Percentiles rank a stretch among this genome's conserved stretches.
phyloP scores from a whole-genome alignment of 2,888 invertebrate species.

The Acrocyrtus sp. region DNA sequence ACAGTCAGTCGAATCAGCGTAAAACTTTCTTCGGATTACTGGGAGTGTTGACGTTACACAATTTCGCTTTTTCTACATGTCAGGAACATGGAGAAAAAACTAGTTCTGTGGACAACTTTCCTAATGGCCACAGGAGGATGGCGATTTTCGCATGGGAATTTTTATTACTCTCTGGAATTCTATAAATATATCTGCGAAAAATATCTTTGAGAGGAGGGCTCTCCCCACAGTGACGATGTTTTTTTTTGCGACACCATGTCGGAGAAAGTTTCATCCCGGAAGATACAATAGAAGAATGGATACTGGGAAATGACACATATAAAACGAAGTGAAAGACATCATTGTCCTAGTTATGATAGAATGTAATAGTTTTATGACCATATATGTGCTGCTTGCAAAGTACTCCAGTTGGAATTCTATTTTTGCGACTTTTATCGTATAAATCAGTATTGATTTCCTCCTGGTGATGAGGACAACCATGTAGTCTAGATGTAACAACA shows the following conservation, averaged over 20 bases:
- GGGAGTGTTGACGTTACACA: neutral
- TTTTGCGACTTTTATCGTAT: too few species aligned
- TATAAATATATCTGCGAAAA: neutral
- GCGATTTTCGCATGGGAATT: neutral
- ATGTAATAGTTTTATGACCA: too few species aligned
- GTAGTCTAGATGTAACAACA: too few species aligned
- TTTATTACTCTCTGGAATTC: neutral
- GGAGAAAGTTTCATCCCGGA: too few species aligned
- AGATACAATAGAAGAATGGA: too few species aligned
- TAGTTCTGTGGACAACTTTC: neutral
- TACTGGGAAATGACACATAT: neutral
- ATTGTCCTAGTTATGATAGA: neutral
- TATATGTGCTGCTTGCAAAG: too few species aligned
- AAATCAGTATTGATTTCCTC: too few species aligned
- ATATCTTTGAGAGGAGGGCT: too few species aligned
- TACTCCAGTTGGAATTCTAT: too few species aligned
- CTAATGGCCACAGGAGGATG: neutral
- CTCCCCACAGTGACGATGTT: too few species aligned
- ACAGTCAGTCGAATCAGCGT: constrained; percentile 4
- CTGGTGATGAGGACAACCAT: too few species aligned
- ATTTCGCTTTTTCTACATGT: neutral
- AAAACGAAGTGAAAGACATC: neutral
- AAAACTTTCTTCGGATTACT: neutral
- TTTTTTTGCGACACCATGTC: too few species aligned
- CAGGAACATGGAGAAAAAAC: neutral